Conservation (phyloP, 2,888 invertebrate species). For the Phyllotreta cruciferae region DNA sequence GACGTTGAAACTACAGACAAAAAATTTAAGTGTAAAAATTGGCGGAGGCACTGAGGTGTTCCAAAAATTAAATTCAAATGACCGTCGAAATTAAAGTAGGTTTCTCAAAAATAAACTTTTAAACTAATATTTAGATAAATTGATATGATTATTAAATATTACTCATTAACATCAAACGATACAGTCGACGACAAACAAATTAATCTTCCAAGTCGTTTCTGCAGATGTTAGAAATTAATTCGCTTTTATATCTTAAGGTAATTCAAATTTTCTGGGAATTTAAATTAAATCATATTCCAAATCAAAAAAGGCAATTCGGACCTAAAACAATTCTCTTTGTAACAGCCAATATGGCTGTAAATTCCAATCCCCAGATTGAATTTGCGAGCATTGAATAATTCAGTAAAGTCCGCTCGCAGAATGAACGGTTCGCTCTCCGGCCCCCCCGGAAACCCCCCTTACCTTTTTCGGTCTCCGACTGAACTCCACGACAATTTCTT, state of each 20-base stretch:
- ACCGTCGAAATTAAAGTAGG: no score
- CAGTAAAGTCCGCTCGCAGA: constrained; percentile 46
- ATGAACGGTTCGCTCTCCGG: constrained; percentile 36
- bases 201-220: no score
- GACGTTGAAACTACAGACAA: background rate
- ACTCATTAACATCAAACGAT: no score
- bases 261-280: constrained; percentile 5
- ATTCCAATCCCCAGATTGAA: constrained; percentile 40
- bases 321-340: constrained; percentile 30
- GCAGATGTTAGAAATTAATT: no score
- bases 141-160: no score
- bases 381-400: constrained; percentile 49
- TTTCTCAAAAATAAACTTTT: no score
- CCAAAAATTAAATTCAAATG: no score
- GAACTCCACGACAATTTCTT: constrained; percentile 45
- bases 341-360: constrained; percentile 31
- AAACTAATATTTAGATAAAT: no score
- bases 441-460: constrained; percentile 25
- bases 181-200: no score
- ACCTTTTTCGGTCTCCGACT: constrained; percentile 38
- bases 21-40: constrained; percentile 4
- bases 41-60: background rate
- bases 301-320: constrained; percentile 9
- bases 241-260: no score
- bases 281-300: constrained; percentile 20